These are phyloP conservation scores for Syngnathus typhle DNA, from an alignment of 2,113 vertebrate species.

Conservation along the genomic window DNA sequence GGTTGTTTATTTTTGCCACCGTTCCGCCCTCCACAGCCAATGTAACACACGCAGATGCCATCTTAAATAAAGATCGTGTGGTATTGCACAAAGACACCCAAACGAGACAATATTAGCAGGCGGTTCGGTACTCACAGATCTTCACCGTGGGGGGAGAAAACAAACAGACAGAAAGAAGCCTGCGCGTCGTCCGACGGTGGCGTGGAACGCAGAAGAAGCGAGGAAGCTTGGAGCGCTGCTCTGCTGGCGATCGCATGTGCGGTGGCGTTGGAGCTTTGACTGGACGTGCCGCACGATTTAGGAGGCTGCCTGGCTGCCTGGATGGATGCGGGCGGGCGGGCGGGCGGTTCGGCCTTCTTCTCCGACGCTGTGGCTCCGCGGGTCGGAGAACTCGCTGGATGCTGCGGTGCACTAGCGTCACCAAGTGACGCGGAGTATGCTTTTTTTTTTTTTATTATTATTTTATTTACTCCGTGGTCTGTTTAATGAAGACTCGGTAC, in stretches of 20 bases:
- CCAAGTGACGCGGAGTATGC: conserved; percentile 32
- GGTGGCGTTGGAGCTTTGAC: conserved; percentile 14
- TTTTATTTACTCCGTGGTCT: no score
- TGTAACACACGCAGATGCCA: not conserved
- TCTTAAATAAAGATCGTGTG: conserved; percentile 9
- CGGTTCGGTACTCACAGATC: conserved; percentile 55
- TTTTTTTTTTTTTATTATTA: not conserved
- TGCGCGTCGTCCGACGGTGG: conserved; percentile 36
- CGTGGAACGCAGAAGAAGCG: conserved; percentile 15
- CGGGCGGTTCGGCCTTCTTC: conserved; percentile 36
- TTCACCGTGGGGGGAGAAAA: conserved; percentile 18
- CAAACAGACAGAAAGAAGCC: conserved; percentile 18
- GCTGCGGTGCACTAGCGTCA: conserved; percentile 10
- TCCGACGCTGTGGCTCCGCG: not conserved
- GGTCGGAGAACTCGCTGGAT: not conserved
- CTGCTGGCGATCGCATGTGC: not conserved
- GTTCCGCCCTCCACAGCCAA: not conserved
- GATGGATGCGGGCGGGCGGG: not conserved
- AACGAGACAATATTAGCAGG: conserved; percentile 23
- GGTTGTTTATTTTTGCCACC: not conserved
- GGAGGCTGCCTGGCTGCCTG: not conserved
- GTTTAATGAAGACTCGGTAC: no score
- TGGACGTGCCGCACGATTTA: conserved; percentile 43
- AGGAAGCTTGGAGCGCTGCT: not conserved
- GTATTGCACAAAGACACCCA: conserved; percentile 63